A percentile compares a stretch with the other conserved stretches of the same genome.
Evolutionary conservation across 2,888 invertebrate genomes (phyloP).

Genomic region (Lasioglossum villosulum): DNA sequence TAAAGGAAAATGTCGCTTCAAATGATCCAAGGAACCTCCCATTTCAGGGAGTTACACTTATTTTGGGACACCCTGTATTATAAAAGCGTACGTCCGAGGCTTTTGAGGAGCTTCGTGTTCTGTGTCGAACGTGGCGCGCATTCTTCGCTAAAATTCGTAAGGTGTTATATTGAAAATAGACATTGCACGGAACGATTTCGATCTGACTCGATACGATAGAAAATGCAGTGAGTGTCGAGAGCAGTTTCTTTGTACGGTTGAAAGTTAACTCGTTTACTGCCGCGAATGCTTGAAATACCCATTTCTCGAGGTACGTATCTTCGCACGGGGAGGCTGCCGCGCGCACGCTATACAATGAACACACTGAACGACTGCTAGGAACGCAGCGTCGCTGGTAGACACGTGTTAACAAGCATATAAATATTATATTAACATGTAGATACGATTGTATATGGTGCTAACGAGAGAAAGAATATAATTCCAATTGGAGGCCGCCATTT

Average conservation of each 20-base stretch:
- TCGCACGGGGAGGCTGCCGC: not conserved
- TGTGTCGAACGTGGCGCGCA: not conserved
- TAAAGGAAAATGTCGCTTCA: too few species aligned
- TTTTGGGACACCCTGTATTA: too few species aligned
- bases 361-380: not conserved
- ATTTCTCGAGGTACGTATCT: not conserved
- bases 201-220: slow-evolving; percentile 1
- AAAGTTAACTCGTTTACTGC: not conserved
- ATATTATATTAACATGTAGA: slow-evolving; percentile 42
- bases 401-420: slow-evolving; percentile 28
- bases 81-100: not conserved
- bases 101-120: slow-evolving; percentile 13
- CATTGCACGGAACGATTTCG: slow-evolving; percentile 11
- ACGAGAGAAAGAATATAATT: slow-evolving; percentile 26
- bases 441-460: slow-evolving; percentile 57
- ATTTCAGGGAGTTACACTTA: too few species aligned
- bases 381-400: slow-evolving; percentile 47
- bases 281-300: slow-evolving; percentile 3
- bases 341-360: not conserved
- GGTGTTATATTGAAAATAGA: slow-evolving; percentile 19
- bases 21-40: too few species aligned
- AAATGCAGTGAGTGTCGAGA: not conserved
- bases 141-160: slow-evolving; percentile 1
- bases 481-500: slow-evolving; percentile 46
- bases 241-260: slow-evolving; percentile 1